Conservation (phyloP, 1,140 invertebrate genomes). For the Heliconius eleuchia region DNA sequence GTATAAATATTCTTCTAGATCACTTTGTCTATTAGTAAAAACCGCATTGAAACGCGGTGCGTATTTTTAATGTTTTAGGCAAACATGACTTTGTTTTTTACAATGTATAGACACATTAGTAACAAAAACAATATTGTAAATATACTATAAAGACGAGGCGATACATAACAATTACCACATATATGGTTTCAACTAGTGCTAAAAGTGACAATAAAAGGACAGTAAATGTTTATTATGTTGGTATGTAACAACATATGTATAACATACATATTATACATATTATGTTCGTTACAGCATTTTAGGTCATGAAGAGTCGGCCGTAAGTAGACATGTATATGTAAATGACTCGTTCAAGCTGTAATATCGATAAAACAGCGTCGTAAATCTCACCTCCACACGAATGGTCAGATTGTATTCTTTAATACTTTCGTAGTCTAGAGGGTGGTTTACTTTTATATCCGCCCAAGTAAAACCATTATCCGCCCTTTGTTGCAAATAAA, state of each 20-base stretch:
- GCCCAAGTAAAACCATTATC: conserved; percentile 96
- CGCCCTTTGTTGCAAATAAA: conserved; percentile 95
- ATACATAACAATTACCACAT: neutral
- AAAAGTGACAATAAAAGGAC: neutral
- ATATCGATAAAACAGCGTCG: neutral
- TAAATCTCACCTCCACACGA: conserved; percentile 91
- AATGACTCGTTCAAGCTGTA: neutral
- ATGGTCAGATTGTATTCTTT: conserved; percentile 98
- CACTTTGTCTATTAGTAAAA: too few species aligned
- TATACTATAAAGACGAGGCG: too few species aligned
- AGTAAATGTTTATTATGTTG: neutral
- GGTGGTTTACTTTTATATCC: conserved; percentile 97
- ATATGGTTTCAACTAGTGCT: neutral
- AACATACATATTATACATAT: neutral
- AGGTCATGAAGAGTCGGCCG: neutral
- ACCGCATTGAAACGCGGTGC: too few species aligned
- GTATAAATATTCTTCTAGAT: too few species aligned
- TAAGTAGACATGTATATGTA: conserved; percentile 5
- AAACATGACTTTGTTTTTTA: too few species aligned
- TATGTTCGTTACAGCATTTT: neutral
- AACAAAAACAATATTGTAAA: neutral
- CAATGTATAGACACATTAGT: too few species aligned
- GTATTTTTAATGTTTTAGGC: too few species aligned
- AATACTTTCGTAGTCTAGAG: conserved; percentile 96
- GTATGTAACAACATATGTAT: neutral